Evolutionary conservation across 1,140 invertebrate genomes (phyloP), one percentile per base, ranked within the genome.

Genomic region (Diorhabda sublineata): DNA sequence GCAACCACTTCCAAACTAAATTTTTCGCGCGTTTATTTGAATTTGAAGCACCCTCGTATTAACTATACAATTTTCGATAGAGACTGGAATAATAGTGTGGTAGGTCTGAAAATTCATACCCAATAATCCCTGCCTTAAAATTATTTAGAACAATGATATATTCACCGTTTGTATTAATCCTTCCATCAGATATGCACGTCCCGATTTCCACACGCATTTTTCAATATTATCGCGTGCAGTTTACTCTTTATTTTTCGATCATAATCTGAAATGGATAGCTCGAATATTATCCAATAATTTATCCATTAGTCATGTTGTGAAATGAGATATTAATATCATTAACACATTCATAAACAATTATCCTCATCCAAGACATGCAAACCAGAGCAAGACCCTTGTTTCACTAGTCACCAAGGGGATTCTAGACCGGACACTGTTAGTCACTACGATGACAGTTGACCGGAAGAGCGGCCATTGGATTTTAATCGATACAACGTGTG

Each of bases 391-490:
- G 26, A 57, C 43, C 43, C 6, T 67, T 43, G n/a, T 58, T 3
- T 43, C 58, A 9, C n/a, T 59, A 26, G 26, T 26, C 26, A 26
- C 26, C n/a, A 42, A 9, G 58, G 43, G 58, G 52, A 56, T 58
- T 68, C 56, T 47, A 42, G 44, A 62, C 65, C 71, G 67, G 65
- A 71, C 69, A 66, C 69, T 42, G 67, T 68, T 68, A 66, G 60
- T 73, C 69, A 68, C 58, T 62, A 62, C 45, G 6, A 66, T 58
- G 69, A 66, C 69, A 69, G 63, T 66, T 71, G 69, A 63, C 64
- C 66, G 69, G 69, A 73, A 66, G 69, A 68, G 47, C 61, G 69
- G 69, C 69, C 69, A 67, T 73, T 73, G 69, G 68, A 47, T 45
- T 43, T 65, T 68, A 69, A 71, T 73, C 69, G 71, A 73, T 73